Percentiles rank a stretch among this genome's conserved stretches.
Evolutionary conservation across 2,888 invertebrate species (phyloP).

Genomic region (Ernsta delagoae): DNA sequence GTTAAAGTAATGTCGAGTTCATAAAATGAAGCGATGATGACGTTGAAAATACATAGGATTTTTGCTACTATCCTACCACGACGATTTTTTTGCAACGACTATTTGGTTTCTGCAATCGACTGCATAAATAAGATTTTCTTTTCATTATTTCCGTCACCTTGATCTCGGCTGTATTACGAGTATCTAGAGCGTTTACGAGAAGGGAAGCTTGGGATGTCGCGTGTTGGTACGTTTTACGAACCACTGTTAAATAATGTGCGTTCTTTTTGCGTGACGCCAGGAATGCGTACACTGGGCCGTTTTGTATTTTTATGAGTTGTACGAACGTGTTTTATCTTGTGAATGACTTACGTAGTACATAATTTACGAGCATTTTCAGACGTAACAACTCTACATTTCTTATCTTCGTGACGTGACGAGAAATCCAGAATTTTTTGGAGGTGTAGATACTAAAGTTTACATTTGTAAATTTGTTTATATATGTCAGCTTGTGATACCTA

Average conservation of each 20-base stretch:
- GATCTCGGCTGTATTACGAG: slow-evolving; percentile 6
- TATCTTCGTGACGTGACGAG: slow-evolving; percentile 22
- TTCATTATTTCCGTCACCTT: neutral
- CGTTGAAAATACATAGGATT: too few species aligned
- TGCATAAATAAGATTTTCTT: too few species aligned
- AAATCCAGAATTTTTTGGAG: slow-evolving; percentile 14
- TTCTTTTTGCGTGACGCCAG: slow-evolving; percentile 61
- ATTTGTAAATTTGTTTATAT: neutral
- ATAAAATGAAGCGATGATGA: too few species aligned
- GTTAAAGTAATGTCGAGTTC: neutral
- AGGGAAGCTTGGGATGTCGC: slow-evolving; percentile 46
- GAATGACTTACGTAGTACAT: slow-evolving; percentile 43
- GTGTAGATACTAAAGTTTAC: neutral
- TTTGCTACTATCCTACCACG: too few species aligned
- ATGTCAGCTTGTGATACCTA: neutral
- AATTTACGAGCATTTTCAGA: slow-evolving; percentile 40
- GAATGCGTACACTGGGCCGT: slow-evolving; percentile 60
- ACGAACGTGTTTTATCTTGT: slow-evolving; percentile 64
- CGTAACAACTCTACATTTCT: slow-evolving; percentile 23
- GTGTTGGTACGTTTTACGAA: slow-evolving; percentile 60
- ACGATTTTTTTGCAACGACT: too few species aligned
- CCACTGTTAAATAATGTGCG: slow-evolving; percentile 71
- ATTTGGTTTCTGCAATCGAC: too few species aligned
- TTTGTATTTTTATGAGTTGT: slow-evolving; percentile 68
- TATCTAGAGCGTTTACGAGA: slow-evolving; percentile 12